These are phyloP conservation scores for Rambutsinella grinnellia DNA, from an alignment of 2,888 invertebrate genomes.

Conservation along the genomic window DNA sequence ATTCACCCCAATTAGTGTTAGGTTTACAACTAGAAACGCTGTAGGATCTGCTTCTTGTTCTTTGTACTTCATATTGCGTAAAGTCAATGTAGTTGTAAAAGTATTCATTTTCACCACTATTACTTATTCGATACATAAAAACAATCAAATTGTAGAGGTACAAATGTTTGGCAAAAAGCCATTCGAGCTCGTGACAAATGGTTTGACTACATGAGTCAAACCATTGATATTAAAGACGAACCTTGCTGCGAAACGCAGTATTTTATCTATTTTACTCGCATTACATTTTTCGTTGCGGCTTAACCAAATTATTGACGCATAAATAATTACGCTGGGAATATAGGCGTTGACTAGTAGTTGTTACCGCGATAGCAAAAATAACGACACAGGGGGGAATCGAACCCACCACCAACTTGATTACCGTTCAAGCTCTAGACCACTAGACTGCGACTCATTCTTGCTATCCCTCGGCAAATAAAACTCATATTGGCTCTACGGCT, in stretches of 20 bases:
- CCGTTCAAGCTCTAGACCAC: too few species aligned
- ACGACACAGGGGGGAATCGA: too few species aligned
- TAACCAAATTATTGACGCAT: neutral
- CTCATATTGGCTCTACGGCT: too few species aligned
- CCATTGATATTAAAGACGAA: slow-evolving; percentile 2
- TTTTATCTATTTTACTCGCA: slow-evolving; percentile 3
- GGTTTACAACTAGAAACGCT: neutral
- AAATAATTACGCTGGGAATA: neutral
- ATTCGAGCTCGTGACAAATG: slow-evolving; percentile 4
- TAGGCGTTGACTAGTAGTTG: neutral
- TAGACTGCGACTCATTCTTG: too few species aligned
- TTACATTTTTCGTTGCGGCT: neutral
- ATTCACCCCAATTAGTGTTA: too few species aligned
- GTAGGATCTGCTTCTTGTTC: neutral
- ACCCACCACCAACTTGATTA: too few species aligned
- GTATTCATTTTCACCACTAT: neutral
- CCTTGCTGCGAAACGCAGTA: slow-evolving; percentile 3
- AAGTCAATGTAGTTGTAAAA: slow-evolving; percentile 2
- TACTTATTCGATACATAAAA: neutral
- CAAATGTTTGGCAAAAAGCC: slow-evolving; percentile 6
- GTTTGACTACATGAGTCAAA: slow-evolving; percentile 14
- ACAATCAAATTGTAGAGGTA: neutral
- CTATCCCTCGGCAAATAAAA: too few species aligned
- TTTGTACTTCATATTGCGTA: neutral
- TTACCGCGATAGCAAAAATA: too few species aligned